Evolutionary conservation across 2,797 vertebrate genomes (phyloP).

Genomic region (Brachymystax lenok): DNA sequence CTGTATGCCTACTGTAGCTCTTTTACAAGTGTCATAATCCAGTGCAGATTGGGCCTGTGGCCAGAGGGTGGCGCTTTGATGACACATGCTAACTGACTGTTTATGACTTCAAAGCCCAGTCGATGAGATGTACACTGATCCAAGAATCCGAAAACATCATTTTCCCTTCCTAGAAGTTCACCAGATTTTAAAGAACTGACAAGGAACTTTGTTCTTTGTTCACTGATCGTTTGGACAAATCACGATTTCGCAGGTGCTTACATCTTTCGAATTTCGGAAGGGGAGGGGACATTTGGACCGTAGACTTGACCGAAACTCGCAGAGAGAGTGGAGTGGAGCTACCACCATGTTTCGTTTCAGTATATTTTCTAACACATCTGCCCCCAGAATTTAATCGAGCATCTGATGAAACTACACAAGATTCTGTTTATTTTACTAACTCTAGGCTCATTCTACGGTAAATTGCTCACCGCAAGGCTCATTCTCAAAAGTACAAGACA

Average conservation of each 20-base stretch:
- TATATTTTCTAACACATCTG: not conserved
- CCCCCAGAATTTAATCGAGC: not conserved
- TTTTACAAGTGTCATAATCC: not conserved
- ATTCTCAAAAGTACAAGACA: slow-evolving; percentile 6
- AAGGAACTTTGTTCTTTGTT: too few relatives aligned
- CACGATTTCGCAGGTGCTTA: too few relatives aligned
- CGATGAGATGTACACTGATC: not conserved
- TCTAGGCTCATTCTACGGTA: not conserved
- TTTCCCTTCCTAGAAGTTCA: not conserved
- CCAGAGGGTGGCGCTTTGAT: slow-evolving; percentile 75
- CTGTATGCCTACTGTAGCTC: not conserved
- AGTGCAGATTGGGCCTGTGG: slow-evolving; percentile 28
- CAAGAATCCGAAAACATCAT: not conserved
- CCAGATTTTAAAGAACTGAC: not conserved
- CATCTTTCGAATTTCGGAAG: too few relatives aligned
- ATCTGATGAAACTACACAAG: not conserved
- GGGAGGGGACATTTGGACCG: too few relatives aligned
- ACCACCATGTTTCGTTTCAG: not conserved
- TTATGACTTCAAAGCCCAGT: slow-evolving; percentile 19
- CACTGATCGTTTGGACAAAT: too few relatives aligned
- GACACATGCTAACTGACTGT: slow-evolving; percentile 53
- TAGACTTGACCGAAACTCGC: not conserved
- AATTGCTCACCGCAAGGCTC: not conserved
- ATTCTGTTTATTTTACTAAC: not conserved
- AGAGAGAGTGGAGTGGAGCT: not conserved